Evolutionary conservation across 2,797 vertebrate species (phyloP).

Genomic region (Esox lucius): DNA sequence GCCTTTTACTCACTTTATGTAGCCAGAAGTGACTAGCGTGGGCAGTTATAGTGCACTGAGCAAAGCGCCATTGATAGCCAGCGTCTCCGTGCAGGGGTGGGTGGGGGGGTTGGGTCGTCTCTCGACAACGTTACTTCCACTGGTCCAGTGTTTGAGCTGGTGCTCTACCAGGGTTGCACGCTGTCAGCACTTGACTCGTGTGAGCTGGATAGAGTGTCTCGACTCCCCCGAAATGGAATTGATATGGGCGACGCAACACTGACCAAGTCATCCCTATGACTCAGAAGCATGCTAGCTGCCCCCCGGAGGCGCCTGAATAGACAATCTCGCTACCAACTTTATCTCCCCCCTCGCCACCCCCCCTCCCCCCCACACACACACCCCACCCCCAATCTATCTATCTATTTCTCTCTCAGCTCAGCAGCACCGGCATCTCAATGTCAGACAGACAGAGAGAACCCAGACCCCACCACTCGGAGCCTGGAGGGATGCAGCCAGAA

Average conservation of each 20-base stretch:
- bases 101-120: background rate
- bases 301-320: conserved; percentile 56
- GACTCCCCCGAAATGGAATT: conserved; percentile 64
- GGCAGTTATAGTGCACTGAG: background rate
- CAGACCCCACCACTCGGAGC: conserved; percentile 59
- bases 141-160: background rate
- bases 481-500: conserved; percentile 66
- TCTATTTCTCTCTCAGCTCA: background rate
- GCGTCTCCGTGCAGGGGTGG: background rate
- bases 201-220: conserved; percentile 52
- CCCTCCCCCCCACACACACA: background rate
- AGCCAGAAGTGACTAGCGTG: background rate
- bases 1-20: background rate
- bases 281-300: conserved; percentile 60
- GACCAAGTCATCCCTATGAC: conserved; percentile 64
- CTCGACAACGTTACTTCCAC: background rate
- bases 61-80: background rate
- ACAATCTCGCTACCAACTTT: no score
- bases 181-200: conserved; percentile 1
- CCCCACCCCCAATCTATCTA: conserved; percentile 24
- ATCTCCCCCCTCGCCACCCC: no score
- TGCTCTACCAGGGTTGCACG: background rate
- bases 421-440: conserved; percentile 60
- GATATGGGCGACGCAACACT: conserved; percentile 61
- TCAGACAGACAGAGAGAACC: conserved; percentile 74